Percentiles rank a stretch among this genome's conserved stretches.
Evolutionary conservation across 1,140 invertebrate genomes (phyloP).

Genomic region (Ceratitis capitata): DNA sequence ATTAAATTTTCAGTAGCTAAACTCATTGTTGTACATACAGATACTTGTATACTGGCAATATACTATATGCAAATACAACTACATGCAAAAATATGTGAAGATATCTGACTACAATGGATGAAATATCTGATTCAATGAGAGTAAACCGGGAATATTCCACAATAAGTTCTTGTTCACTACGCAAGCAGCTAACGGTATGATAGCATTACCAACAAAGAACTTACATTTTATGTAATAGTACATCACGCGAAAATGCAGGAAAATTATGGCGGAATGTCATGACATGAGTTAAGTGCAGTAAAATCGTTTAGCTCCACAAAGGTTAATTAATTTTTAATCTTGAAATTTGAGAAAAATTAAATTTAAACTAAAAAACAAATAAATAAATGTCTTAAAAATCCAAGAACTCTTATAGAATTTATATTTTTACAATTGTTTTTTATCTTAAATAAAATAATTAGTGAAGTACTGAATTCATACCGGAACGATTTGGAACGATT

Average conservation of each 20-base stretch:
- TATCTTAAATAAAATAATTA: too few species aligned
- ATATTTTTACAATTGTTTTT: too few species aligned
- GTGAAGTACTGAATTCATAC: too few species aligned
- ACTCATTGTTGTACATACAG: neutral
- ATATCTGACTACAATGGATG: neutral
- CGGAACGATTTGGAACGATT: too few species aligned
- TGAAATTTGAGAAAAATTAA: too few species aligned
- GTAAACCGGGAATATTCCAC: neutral
- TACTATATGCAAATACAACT: too few species aligned
- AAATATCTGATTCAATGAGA: neutral
- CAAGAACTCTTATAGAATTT: too few species aligned
- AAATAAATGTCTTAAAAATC: too few species aligned
- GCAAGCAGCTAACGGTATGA: too few species aligned
- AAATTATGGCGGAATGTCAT: neutral
- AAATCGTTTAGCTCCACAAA: neutral
- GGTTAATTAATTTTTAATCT: too few species aligned
- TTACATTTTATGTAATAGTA: neutral
- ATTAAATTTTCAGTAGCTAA: neutral
- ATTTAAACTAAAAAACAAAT: too few species aligned
- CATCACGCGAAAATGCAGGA: neutral
- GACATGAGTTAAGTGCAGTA: neutral
- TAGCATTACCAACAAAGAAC: too few species aligned
- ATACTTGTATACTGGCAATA: neutral
- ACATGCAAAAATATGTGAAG: neutral
- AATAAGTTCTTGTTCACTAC: neutral